Conservation (phyloP, 1,140 invertebrate species). For the Tetragonula clypearis region DNA sequence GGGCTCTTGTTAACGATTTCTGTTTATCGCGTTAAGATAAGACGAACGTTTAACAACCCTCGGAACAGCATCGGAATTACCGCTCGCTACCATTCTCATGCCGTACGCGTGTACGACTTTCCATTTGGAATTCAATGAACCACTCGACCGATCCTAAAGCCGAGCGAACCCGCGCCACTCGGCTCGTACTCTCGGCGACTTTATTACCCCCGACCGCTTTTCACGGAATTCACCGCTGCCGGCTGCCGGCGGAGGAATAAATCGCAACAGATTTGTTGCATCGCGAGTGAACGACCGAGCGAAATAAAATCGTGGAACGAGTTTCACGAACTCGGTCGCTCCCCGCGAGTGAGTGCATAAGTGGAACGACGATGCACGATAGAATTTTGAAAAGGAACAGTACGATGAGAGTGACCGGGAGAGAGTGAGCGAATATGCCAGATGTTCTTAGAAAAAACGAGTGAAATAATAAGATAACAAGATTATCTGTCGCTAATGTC, state of each 20-base stretch:
- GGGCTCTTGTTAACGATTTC: constrained; percentile 27
- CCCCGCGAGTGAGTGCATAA: neutral
- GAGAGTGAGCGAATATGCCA: no score
- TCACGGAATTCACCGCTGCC: neutral
- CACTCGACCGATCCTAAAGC: constrained; percentile 20
- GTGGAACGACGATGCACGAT: no score
- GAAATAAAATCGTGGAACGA: neutral
- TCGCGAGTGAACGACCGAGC: no score
- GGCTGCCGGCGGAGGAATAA: neutral
- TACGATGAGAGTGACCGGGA: no score
- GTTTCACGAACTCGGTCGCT: neutral
- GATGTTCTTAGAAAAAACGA: no score
- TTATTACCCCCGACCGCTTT: constrained; percentile 5
- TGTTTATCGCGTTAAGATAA: constrained; percentile 28
- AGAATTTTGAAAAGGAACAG: no score
- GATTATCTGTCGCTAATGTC: no score
- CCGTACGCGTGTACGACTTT: neutral
- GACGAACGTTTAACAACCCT: constrained; percentile 35
- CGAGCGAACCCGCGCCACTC: neutral
- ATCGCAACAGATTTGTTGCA: constrained; percentile 34
- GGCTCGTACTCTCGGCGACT: constrained; percentile 15
- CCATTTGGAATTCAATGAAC: constrained; percentile 50
- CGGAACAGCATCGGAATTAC: constrained; percentile 14
- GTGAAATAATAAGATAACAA: no score
- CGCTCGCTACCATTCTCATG: constrained; percentile 1